These are phyloP conservation scores for Prostheceraeus crozeri DNA, from an alignment of 2,888 invertebrate genomes.

Conservation along the genomic window DNA sequence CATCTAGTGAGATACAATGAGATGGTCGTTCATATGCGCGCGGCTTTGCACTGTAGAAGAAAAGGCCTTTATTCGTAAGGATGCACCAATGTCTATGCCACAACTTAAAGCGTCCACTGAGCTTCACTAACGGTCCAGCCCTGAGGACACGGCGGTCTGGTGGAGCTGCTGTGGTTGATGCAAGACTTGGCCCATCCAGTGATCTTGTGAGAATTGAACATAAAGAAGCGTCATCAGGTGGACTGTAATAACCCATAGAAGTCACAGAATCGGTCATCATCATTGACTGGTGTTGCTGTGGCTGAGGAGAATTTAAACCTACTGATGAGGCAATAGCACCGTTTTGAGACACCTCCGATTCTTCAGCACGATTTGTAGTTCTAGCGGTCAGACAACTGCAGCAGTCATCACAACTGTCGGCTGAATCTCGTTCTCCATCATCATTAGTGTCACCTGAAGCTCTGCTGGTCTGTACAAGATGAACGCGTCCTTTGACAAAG, in stretches of 20 bases:
- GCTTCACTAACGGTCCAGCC: constrained; percentile 29
- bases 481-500: constrained; percentile 30
- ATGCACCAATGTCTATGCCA: constrained; percentile 37
- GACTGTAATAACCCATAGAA: constrained; percentile 35
- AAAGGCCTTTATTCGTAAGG: constrained; percentile 34
- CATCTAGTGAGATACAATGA: constrained; percentile 31
- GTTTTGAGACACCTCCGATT: background rate
- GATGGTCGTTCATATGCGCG: constrained; percentile 28
- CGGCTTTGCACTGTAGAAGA: constrained; percentile 35
- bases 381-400: background rate
- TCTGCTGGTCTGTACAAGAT: constrained; percentile 19
- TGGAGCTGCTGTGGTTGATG: background rate
- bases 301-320: constrained; percentile 16
- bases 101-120: constrained; percentile 37
- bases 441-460: constrained; percentile 16
- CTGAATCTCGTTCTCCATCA: constrained; percentile 1
- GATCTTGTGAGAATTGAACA: constrained; percentile 24
- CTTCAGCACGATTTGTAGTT: background rate
- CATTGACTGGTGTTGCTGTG: background rate
- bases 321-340: background rate
- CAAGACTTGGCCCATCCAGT: background rate
- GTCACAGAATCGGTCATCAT: constrained; percentile 22
- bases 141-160: constrained; percentile 28
- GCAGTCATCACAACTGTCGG: constrained; percentile 1
- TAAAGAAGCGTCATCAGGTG: constrained; percentile 31